These are phyloP conservation scores for Dioctria rufipes DNA, from an alignment of 2,888 invertebrate species.

Conservation along the genomic window DNA sequence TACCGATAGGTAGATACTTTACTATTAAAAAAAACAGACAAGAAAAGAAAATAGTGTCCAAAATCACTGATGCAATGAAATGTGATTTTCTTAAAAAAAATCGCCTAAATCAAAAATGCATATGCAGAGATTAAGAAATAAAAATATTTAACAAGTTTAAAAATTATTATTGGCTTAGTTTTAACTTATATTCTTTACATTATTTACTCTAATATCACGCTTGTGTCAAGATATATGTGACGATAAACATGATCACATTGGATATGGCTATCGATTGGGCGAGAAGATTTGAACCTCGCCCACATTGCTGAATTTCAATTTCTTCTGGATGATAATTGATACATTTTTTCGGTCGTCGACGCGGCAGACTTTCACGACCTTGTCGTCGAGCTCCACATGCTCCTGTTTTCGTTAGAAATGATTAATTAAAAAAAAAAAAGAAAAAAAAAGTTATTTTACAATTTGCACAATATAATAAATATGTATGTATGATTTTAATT, in stretches of 20 bases:
- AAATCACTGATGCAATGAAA: neutral
- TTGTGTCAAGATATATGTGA: slow-evolving; percentile 66
- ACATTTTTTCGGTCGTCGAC: slow-evolving; percentile 84
- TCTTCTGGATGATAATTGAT: slow-evolving; percentile 92
- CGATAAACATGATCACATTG: slow-evolving; percentile 67
- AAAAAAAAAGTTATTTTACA: too few species aligned
- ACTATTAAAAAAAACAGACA: neutral
- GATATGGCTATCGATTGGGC: slow-evolving; percentile 66
- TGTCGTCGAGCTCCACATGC: slow-evolving; percentile 74
- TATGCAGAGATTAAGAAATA: neutral
- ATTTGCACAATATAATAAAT: too few species aligned
- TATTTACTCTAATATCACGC: slow-evolving; percentile 68
- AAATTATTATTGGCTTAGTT: neutral
- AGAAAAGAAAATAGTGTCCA: neutral
- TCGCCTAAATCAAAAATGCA: neutral
- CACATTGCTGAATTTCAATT: slow-evolving; percentile 72
- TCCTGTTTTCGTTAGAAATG: slow-evolving; percentile 64
- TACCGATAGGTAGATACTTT: neutral
- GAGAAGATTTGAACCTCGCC: slow-evolving; percentile 66
- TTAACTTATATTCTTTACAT: slow-evolving; percentile 20
- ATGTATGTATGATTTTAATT: slow-evolving; percentile 54
- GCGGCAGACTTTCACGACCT: slow-evolving; percentile 78
- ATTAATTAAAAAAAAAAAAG: neutral
- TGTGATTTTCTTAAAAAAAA: neutral
- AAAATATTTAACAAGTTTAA: neutral